Evolutionary conservation across 2,888 invertebrate species (phyloP), one percentile per base, ranked within the genome.

Genomic region (Petrophora chlorosata): DNA sequence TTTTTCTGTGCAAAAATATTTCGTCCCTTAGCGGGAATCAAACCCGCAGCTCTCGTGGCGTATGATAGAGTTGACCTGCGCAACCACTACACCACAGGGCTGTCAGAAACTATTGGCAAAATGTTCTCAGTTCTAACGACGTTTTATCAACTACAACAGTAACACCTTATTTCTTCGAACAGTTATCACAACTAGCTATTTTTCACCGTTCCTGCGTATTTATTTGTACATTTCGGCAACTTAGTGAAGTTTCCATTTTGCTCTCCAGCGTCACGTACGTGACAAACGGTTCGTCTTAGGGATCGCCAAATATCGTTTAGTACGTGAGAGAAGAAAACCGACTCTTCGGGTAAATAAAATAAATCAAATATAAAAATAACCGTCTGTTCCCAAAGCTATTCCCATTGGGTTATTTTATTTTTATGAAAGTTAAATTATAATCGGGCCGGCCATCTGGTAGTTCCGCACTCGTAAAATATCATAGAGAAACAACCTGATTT

Each of bases 241-340:
- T 78, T 70, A 79, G 80, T 82, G 75, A 77, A 85, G 84, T 85
- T 86, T 81, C 85, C 78, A 86, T 87, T 87, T 80, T 79, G 83
- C 79, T 79, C 81, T 79, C 39, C 71, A 70, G 76, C 80, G 77
- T 82, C 87, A 88, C 89, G 89, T 88, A 86, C 89, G 89, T 90
- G 89, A 89, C 89, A 86, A 84, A 86, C 88, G 79, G 77, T 70
- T 82, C 87, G 86, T 89, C 89, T 87, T 82, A 82, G 88, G 88
- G 89, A 90, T 90, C 86, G 88, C 89, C 89, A 89, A 90, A 90
- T 89, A 89, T 89, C 89, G 89, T 86, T 89, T 88, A 89, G 86
- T 85, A 89, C 89, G 89, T 90, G 89, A 79, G 75, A 82, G 78
- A 71, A 85, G 86, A 80, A 85, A 87, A 85, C 85, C 84, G 77